Evolutionary conservation across 2,797 vertebrate species (phyloP), one percentile per base, ranked within the genome.

Genomic region (Champsocephalus gunnari): DNA sequence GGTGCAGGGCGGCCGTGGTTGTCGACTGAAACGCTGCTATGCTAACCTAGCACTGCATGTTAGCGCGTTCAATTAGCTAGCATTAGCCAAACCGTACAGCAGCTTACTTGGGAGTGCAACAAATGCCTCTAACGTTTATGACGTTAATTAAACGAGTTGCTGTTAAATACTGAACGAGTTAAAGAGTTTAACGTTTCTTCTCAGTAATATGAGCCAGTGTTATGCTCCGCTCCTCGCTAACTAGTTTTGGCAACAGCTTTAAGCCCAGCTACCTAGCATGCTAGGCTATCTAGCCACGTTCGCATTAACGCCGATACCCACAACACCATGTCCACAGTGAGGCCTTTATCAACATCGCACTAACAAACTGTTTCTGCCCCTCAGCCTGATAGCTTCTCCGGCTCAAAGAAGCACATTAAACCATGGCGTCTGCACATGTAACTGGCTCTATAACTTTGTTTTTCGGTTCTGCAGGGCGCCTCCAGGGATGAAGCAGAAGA

Each of bases 201-300:
- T 10, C 49, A 76, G 71, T 81, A 75, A 57, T 12, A 43, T 3
- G 2, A 68, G 71, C 73, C 54, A 63, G 60, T 57, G 65, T 47
- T 62, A 67, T 3, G 64, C 38, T 73, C 21, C 4, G 61, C 74
- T 62, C 64, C 32, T 19, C 32, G 57, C 57, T 72, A 83, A 77
- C 75, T 54, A 55, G 45, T 47, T 64, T 43, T 47, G 68, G 48
- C 66, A 24, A 57, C 54, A 69, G 69, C 65, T 57, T 74, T 21
- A 44, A 54, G 61, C 53, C n/a, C 49, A 34, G 74, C 85, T 86
- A 88, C 71, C 65, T 85, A 86, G 84, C 84, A 73, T 49, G 28
- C 53, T 19, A 32, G 68, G 85, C 87, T 87, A 90, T 77, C 82
- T 54, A 72, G 88, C 84, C 73, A 84, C n/a, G 65, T 82, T 92